Evolutionary conservation across 2,888 invertebrate genomes (phyloP), one percentile per base, ranked within the genome.

Genomic region (Platypus cylindrus): DNA sequence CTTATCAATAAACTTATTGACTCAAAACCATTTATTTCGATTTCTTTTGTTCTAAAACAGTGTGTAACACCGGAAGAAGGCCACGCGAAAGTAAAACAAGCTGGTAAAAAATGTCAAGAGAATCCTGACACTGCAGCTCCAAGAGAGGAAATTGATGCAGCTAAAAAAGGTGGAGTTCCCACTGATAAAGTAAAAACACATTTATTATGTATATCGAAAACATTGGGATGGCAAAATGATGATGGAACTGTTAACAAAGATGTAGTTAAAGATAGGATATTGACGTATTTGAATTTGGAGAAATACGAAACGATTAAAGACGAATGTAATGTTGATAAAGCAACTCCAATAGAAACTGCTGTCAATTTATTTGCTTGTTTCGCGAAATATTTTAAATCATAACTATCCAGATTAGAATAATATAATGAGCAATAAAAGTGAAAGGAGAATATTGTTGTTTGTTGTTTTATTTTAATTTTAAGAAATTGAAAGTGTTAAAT

Each of bases 61-160:
- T n/a, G n/a, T n/a, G n/a, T n/a, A n/a, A 27, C 30, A 7, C 11
- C n/a, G 9, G 31, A 37, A 7, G 39, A 41, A 11, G 12, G 20
- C n/a, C 37, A 34, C 12, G 11, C 35, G 35, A 35, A 35, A 35
- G 2, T 43, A 3, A 38, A 37, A 17, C 15, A 32, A 16, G 35
- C 35, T 18, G 32, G 35, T 31, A 28, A 40, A 2, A 34, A 36
- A 22, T 45, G 45, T 30, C 41, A 43, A 17, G 20, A 23, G 4
- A 31, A 45, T 17, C 38, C 38, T 5, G 23, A 12, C 2, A 38
- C 41, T 5, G 24, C 32, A 1, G 26, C 41, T 8, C 37, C 42
- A 11, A 15, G 32, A 2, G 34, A n/a, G 1, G 24, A 28, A 5
- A 7, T 40, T 5, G 23, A 42, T n/a, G 35, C 36, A 14, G 29